Evolutionary conservation across 2,797 vertebrate species (phyloP).

Genomic region (Acipenser oxyrinchus): DNA sequence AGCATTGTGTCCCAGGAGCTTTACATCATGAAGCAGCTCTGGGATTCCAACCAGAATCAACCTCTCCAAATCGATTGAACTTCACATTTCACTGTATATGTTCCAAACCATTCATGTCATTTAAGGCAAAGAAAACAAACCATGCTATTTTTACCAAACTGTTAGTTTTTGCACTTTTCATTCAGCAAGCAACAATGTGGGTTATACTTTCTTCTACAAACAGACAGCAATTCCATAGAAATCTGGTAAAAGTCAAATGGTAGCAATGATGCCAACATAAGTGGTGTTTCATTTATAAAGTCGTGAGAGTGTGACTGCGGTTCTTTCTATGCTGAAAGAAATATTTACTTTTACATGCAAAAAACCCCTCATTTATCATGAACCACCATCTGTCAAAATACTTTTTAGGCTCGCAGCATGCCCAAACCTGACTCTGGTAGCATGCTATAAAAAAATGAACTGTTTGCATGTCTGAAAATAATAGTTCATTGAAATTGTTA

Average conservation of each 20-base stretch:
- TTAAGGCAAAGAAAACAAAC: too few species aligned
- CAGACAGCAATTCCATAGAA: constrained; percentile 1
- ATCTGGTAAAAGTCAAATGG: constrained; percentile 7
- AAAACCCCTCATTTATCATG: constrained; percentile 32
- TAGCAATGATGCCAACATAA: constrained; percentile 16
- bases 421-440: constrained; percentile 29
- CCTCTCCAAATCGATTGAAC: too few species aligned
- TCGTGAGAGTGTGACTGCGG: constrained; percentile 21
- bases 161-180: constrained; percentile 4
- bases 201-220: neutral
- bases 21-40: too few species aligned
- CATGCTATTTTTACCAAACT: too few species aligned
- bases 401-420: constrained; percentile 27
- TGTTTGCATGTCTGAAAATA: constrained; percentile 26
- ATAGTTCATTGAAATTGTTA: constrained; percentile 16
- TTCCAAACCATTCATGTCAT: too few species aligned
- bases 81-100: too few species aligned
- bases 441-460: constrained; percentile 16
- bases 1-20: too few species aligned
- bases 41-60: too few species aligned
- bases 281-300: constrained; percentile 15
- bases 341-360: constrained; percentile 29
- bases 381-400: constrained; percentile 43
- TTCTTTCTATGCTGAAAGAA: constrained; percentile 28
- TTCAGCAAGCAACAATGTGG: neutral